Evolutionary conservation across 2,888 invertebrate species (phyloP), one percentile per base, ranked within the genome.

Genomic region (Alitta virens): DNA sequence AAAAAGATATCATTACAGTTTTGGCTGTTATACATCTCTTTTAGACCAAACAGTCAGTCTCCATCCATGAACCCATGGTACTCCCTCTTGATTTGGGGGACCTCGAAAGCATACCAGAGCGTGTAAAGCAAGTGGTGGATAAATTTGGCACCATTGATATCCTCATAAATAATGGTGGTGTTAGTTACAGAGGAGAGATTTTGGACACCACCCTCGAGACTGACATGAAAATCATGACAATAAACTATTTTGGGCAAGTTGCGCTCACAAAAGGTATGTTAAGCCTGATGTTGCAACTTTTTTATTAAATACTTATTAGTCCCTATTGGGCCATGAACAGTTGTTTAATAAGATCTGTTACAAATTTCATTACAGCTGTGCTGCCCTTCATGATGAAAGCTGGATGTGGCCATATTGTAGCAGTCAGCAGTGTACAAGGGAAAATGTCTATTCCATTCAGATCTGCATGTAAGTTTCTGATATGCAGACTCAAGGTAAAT

Each of bases 201-300:
- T 72, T 88, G 23, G 85, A 89, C 52, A 93, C 96, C 0, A 85
- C 87, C 49, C 81, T 92, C 43, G 90, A 91, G 77, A 92, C 96
- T 12, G 90, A 94, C 81, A 85, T 89, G 64, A 88, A 89, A 84
- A 86, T 97, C 50, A 96, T 98, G 96, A 84, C 88, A 42, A 89
- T 94, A 7, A 99, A 99, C 85, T 98, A 93, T 82, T 94, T 98
- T 84, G 96, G 96, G 18, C 87, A 94, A 68, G 88, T 96, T 60
- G 91, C 91, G 40, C 83, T 98, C 26, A 93, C 94, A 0, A 94
- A 94, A 89, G 91, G 94, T 92, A 84, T n/a, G n/a, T n/a, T n/a
- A n/a, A n/a, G n/a, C n/a, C n/a, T n/a, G n/a, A n/a, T n/a, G n/a
- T n/a, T n/a, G n/a, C n/a, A n/a, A n/a, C n/a, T n/a, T n/a, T n/a